Conservation (phyloP, 1,140 invertebrate genomes). For the Coptotermes formosanus region DNA sequence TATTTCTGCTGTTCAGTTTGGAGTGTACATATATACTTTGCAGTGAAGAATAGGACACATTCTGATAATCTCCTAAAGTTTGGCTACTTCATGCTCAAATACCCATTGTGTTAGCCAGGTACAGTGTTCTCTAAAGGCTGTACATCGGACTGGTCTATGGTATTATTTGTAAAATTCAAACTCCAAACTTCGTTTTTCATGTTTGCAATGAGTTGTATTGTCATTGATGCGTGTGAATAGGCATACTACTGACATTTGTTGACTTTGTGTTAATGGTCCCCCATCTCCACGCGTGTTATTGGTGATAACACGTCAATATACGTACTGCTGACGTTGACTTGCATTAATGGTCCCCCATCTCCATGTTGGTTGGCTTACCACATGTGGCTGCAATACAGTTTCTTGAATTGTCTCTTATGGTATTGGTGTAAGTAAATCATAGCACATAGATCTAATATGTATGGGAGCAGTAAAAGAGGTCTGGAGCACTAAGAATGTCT, state of each 20-base stretch:
- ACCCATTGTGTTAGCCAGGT: too few relatives aligned
- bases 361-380: background rate
- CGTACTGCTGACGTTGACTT: background rate
- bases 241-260: background rate
- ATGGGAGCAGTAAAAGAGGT: background rate
- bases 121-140: too few relatives aligned
- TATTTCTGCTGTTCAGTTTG: too few relatives aligned
- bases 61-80: too few relatives aligned
- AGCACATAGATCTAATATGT: conserved; percentile 6
- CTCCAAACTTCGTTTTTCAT: background rate
- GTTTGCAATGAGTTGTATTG: background rate
- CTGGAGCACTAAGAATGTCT: background rate
- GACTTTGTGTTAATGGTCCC: background rate
- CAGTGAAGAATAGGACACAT: too few relatives aligned
- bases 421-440: background rate
- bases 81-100: too few relatives aligned
- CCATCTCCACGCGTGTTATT: background rate
- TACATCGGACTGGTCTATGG: too few relatives aligned
- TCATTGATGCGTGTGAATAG: background rate
- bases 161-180: too few relatives aligned
- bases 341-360: background rate
- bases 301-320: too few relatives aligned
- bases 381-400: background rate
- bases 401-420: background rate
- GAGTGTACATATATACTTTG: too few relatives aligned